Evolutionary conservation across 2,797 vertebrate genomes (phyloP), one percentile per base, ranked within the genome.

Genomic region (Gouania willdenowi): DNA sequence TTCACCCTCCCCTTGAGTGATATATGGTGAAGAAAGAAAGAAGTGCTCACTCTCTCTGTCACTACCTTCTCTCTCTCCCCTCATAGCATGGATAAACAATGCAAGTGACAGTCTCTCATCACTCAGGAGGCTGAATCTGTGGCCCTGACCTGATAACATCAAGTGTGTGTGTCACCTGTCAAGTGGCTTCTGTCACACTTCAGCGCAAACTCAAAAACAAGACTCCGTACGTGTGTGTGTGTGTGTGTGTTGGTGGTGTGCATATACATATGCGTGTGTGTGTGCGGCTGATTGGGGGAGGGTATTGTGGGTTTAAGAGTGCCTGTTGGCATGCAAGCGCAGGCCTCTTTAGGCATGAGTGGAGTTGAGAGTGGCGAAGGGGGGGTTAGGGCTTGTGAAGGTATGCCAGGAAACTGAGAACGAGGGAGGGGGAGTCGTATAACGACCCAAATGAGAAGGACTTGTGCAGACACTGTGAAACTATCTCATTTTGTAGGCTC

Each of bases 391-490:
- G 66, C 63, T 53, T 67, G 59, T 60, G 76, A 81, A 90, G 75
- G 77, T 78, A 79, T 67, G 78, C 74, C 71, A 79, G 70, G 74
- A 83, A 82, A 91, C 85, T 62, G 80, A 87, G 86, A 52, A 79
- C 86, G 84, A 67, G 83, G 77, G 85, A 83, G 91, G 83, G 41
- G 83, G 89, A 87, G 73, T 73, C 13, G 42, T 71, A n/a, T n/a
- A 79, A 78, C 83, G 66, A 90, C 85, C 81, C 64, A 87, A 91
- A 91, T 90, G 89, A 77, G 89, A 93, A 94, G 91, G 92, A 93
- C 93, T 94, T 94, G 92, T 87, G 91, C 93, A 93, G 84, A 44
- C 90, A 92, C 88, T 94, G 92, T 95, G 93, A 95, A 93, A 92
- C 90, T 91, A 92, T 94, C 92, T 93, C 86, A 87, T 90, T 94